phyloP scores from a whole-genome alignment of 2,113 vertebrate genomes.

The Hippocampus mohnikei region DNA sequence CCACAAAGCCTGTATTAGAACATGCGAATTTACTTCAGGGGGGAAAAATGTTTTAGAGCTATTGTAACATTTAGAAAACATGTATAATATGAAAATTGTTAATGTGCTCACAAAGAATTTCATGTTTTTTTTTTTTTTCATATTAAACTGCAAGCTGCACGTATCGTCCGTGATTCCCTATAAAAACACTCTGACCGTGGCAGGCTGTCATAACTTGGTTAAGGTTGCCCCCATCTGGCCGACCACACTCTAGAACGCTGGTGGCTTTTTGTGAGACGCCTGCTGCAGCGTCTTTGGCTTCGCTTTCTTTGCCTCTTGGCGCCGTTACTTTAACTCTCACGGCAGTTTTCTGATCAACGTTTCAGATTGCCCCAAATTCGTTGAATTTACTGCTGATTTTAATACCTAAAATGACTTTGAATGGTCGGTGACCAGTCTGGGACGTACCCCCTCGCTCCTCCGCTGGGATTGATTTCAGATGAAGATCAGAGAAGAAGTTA shows the following conservation, averaged over 20 bases:
- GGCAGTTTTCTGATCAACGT: conserved; percentile 3
- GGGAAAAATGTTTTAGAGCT: background rate
- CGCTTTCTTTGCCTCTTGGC: conserved; percentile 7
- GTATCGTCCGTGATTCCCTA: background rate
- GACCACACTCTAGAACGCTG: conserved; percentile 23
- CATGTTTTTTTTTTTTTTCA: background rate
- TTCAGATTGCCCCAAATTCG: background rate
- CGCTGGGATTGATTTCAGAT: background rate
- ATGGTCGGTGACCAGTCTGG: background rate
- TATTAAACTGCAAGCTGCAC: background rate
- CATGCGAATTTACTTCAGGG: background rate
- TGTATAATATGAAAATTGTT: background rate
- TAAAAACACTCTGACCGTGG: conserved; percentile 8
- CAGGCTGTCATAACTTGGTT: conserved; percentile 67
- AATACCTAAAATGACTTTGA: background rate
- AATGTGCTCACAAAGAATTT: background rate
- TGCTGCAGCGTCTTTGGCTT: conserved; percentile 25
- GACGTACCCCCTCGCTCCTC: background rate
- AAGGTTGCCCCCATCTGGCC: conserved; percentile 79
- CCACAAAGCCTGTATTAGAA: background rate
- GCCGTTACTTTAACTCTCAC: conserved; percentile 10
- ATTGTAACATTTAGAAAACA: background rate
- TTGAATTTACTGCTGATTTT: conserved; percentile 6
- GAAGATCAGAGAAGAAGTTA: no score
- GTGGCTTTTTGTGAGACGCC: conserved; percentile 7